A percentile compares a stretch with the other conserved stretches of the same genome.
Conservation (phyloP, 92 coral and sea anemone species). For the Palythoa heliodiscus region DNA sequence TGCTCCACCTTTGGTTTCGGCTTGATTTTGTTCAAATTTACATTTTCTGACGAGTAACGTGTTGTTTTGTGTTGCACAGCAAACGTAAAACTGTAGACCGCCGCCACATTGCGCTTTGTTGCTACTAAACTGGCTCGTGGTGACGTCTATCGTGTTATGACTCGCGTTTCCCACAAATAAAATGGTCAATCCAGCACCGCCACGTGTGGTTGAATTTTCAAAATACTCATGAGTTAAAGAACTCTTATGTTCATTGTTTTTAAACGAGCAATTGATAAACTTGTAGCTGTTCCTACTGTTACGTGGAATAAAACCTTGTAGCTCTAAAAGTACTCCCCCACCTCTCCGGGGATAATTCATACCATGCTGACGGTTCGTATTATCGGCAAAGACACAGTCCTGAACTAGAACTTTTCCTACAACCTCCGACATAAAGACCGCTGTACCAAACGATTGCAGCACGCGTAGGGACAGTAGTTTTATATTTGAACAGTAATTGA, state of each 20-base stretch:
- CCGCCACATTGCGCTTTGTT: conserved; percentile 28
- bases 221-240: too few relatives aligned
- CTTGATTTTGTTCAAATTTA: conserved; percentile 7
- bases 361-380: too few relatives aligned
- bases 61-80: conserved; percentile 5
- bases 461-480: neutral
- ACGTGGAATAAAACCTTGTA: neutral
- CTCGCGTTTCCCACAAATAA: conserved; percentile 8
- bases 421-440: conserved; percentile 3
- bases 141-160: conserved; percentile 1
- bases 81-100: conserved; percentile 3
- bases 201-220: neutral
- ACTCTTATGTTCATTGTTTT: too few relatives aligned
- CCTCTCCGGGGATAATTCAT: too few relatives aligned
- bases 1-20: conserved; percentile 23
- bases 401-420: too few relatives aligned
- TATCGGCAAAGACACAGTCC: too few relatives aligned
- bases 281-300: neutral
- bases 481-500: conserved; percentile 1
- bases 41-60: neutral
- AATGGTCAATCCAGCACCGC: conserved; percentile 21
- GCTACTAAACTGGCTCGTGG: neutral
- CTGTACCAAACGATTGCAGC: conserved; percentile 21
- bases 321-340: too few relatives aligned
- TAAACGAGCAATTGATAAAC: too few relatives aligned